Percentiles rank a stretch among this genome's conserved stretches.
Evolutionary conservation across 1,140 invertebrate species (phyloP).

Genomic region (Panagrolaimus sp.): DNA sequence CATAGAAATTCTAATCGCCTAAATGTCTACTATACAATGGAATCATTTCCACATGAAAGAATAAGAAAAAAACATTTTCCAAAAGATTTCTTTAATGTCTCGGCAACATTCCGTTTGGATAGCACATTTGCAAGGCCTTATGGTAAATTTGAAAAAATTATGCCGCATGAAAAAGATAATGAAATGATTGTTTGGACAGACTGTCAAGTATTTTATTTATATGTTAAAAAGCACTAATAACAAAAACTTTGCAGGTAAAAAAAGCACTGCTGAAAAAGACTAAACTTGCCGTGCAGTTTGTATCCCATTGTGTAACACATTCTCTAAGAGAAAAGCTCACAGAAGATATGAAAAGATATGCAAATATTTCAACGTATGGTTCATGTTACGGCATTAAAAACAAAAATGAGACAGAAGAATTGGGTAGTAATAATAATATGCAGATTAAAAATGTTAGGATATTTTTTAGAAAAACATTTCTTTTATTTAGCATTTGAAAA

Average conservation of each 20-base stretch:
- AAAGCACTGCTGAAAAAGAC: background rate
- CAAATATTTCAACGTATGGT: constrained; percentile 69
- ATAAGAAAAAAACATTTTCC: background rate
- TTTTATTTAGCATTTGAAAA: background rate
- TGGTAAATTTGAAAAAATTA: background rate
- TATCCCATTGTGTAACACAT: background rate
- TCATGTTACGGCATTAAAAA: constrained; percentile 59
- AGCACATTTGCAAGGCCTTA: background rate
- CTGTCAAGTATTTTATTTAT: too few relatives aligned
- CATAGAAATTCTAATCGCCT: background rate
- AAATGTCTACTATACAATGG: background rate
- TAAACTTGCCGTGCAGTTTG: background rate
- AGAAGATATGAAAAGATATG: constrained; percentile 60
- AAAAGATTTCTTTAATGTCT: background rate
- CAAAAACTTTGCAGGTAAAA: background rate
- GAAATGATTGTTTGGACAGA: too few relatives aligned
- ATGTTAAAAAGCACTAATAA: too few relatives aligned
- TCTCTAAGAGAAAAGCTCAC: background rate
- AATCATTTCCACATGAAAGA: constrained; percentile 1
- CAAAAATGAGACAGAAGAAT: background rate
- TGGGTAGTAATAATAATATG: background rate
- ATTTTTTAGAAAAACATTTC: background rate
- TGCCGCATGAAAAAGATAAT: background rate
- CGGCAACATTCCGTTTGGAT: background rate
- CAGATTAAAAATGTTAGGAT: too few relatives aligned